Conservation (phyloP, 1,140 invertebrate genomes). For the Caenorhabditis inopinata region DNA sequence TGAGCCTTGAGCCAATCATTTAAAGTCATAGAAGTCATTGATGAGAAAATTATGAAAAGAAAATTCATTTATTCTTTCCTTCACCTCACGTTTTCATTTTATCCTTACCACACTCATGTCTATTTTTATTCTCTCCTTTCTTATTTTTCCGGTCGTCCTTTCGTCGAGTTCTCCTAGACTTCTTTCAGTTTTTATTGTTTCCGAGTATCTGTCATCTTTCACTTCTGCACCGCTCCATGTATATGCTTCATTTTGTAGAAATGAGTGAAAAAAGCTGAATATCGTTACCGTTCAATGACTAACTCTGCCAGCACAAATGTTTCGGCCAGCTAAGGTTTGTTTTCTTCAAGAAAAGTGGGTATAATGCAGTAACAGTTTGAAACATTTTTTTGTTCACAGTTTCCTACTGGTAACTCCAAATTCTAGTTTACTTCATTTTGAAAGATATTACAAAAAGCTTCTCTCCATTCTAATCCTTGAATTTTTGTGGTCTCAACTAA, state of each 20-base stretch:
- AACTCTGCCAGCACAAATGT: conserved; percentile 22
- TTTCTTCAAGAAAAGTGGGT: background rate
- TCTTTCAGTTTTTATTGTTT: conserved; percentile 21
- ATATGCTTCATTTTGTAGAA: conserved; percentile 18
- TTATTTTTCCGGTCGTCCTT: background rate
- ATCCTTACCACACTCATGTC: background rate
- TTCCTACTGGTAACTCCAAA: no score
- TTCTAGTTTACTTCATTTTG: no score
- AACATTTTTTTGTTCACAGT: no score
- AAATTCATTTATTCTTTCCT: background rate
- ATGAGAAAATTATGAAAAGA: conserved; percentile 33
- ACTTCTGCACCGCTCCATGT: background rate
- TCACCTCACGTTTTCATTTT: background rate
- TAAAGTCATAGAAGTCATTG: conserved; percentile 3
- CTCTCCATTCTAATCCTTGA: no score
- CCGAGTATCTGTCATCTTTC: background rate
- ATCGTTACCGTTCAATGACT: conserved; percentile 12
- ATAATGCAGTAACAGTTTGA: no score
- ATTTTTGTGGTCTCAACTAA: no score
- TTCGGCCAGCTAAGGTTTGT: conserved; percentile 33
- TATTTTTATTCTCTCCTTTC: background rate
- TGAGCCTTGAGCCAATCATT: background rate
- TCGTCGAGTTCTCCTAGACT: background rate
- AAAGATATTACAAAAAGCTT: no score
- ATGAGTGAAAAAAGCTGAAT: conserved; percentile 31